These are phyloP conservation scores for Drosophila littoralis DNA, from an alignment of 1,140 invertebrate genomes.

Conservation along the genomic window DNA sequence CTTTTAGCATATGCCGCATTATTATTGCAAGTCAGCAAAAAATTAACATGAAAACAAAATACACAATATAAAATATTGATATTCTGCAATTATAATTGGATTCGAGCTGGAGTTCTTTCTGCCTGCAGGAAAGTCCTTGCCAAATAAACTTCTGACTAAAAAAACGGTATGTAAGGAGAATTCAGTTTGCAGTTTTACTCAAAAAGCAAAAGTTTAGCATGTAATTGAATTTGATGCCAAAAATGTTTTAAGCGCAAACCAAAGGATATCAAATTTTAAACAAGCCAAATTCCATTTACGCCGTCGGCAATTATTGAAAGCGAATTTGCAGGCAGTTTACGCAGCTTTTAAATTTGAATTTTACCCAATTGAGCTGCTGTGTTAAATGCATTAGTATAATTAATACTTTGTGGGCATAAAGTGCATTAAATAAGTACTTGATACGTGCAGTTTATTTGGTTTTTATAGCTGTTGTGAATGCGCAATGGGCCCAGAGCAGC, in stretches of 20 bases:
- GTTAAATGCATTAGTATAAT: conserved; percentile 22
- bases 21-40: conserved; percentile 19
- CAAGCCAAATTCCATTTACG: conserved; percentile 8
- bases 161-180: too few relatives aligned
- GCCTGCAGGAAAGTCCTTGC: too few relatives aligned
- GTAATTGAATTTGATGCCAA: too few relatives aligned
- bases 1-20: conserved; percentile 27
- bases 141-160: too few relatives aligned
- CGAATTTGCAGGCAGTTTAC: conserved; percentile 20
- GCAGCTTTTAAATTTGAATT: neutral
- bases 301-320: conserved; percentile 17
- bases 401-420: conserved; percentile 10
- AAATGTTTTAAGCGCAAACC: too few relatives aligned
- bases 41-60: neutral
- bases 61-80: neutral
- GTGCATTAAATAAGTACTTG: neutral
- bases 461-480: conserved; percentile 8
- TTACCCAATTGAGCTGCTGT: neutral
- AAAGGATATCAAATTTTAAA: too few relatives aligned
- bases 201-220: too few relatives aligned
- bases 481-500: neutral
- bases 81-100: too few relatives aligned
- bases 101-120: too few relatives aligned
- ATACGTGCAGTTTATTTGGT: neutral
- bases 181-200: too few relatives aligned